phyloP scores from a whole-genome alignment of 2,797 vertebrate species.

The Sebastolobus altivelis region DNA sequence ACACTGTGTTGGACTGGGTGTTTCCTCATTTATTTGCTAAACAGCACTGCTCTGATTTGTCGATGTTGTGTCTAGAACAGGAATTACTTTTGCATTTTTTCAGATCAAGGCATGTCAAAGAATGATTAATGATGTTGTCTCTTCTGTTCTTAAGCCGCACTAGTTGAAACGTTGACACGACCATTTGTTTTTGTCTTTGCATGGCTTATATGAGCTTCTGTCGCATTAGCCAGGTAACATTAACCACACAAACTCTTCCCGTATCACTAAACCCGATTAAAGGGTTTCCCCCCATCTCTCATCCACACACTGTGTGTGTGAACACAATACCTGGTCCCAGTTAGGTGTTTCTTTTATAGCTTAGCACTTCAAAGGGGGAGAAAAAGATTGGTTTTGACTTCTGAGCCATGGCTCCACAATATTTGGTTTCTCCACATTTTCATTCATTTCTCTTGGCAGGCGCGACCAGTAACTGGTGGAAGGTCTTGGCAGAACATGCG shows the following conservation, averaged over 20 bases:
- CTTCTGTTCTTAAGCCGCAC: slow-evolving; percentile 48
- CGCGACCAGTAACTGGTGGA: slow-evolving; percentile 76
- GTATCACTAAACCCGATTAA: slow-evolving; percentile 52
- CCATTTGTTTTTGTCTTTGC: slow-evolving; percentile 60
- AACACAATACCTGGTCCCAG: slow-evolving; percentile 72
- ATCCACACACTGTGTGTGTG: slow-evolving; percentile 24
- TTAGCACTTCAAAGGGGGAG: slow-evolving; percentile 66
- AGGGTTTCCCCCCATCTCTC: slow-evolving; percentile 49
- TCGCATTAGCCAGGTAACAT: slow-evolving; percentile 61
- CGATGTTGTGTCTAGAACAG: slow-evolving; percentile 11
- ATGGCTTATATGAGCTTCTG: slow-evolving; percentile 50
- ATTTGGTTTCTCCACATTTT: slow-evolving; percentile 84
- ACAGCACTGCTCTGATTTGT: slow-evolving; percentile 3
- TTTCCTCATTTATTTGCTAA: slow-evolving; percentile 37
- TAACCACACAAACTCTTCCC: slow-evolving; percentile 54
- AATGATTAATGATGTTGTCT: slow-evolving; percentile 61
- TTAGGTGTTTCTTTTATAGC: slow-evolving; percentile 76
- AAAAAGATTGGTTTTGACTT: slow-evolving; percentile 78
- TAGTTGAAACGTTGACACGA: slow-evolving; percentile 51
- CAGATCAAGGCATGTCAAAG: slow-evolving; percentile 49
- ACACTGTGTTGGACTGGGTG: background rate
- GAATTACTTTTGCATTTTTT: slow-evolving; percentile 6
- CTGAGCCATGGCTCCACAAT: slow-evolving; percentile 77
- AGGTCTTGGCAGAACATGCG: slow-evolving; percentile 83
- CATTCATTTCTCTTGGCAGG: slow-evolving; percentile 86